A percentile compares a stretch with the other conserved stretches of the same genome.
These are phyloP conservation scores for Artibeus jamaicensis DNA, from an alignment of 2,797 vertebrate genomes.

Conservation along the genomic window DNA sequence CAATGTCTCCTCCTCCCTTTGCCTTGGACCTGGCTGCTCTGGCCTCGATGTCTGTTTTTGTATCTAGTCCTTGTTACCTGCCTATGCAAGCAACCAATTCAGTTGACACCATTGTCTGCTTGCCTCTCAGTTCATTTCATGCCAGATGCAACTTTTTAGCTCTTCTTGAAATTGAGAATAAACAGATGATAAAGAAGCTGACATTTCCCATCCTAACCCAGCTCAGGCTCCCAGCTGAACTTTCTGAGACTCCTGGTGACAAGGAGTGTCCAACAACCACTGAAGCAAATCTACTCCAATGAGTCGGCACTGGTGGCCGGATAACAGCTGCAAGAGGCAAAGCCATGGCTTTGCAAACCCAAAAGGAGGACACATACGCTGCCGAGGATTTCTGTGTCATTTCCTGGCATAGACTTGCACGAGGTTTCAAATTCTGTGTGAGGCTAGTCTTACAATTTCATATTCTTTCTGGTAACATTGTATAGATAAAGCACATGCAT, in stretches of 20 bases:
- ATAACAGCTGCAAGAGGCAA: not conserved
- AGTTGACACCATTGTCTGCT: not conserved
- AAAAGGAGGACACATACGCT: not conserved
- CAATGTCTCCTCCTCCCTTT: too few relatives aligned
- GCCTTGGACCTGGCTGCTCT: not conserved
- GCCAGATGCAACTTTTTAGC: not conserved
- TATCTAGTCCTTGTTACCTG: not conserved
- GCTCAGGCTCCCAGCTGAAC: not conserved
- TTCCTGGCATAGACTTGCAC: not conserved
- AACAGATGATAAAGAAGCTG: not conserved
- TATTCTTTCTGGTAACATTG: not conserved
- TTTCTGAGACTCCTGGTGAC: not conserved
- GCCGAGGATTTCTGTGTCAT: not conserved
- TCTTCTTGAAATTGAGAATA: not conserved
- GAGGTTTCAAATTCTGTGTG: not conserved
- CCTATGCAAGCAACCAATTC: not conserved
- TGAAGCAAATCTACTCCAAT: not conserved
- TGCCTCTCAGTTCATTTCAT: not conserved
- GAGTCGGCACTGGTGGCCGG: not conserved
- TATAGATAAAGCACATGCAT: not conserved
- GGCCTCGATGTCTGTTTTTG: not conserved
- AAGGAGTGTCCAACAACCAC: not conserved
- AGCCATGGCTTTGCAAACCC: not conserved
- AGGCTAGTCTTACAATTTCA: not conserved
- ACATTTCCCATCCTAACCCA: not conserved